Conservation (phyloP, 2,797 vertebrate genomes). For the Gymnocypris eckloni region DNA sequence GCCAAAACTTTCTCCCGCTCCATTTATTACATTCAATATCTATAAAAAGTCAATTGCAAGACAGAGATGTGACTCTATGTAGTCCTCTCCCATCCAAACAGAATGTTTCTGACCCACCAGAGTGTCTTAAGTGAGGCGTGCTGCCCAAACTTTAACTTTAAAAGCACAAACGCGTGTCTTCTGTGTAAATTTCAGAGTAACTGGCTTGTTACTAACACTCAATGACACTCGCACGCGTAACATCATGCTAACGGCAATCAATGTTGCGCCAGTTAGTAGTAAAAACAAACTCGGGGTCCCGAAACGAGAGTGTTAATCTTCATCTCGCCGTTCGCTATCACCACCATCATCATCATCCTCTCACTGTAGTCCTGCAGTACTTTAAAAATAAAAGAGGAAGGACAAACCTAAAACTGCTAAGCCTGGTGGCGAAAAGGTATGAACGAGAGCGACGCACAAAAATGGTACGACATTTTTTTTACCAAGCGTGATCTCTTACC, state of each 20-base stretch:
- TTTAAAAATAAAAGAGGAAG: conserved; percentile 79
- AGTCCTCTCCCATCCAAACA: not conserved
- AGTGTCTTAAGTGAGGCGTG: not conserved
- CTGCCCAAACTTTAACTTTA: conserved; percentile 57
- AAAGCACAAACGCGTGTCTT: conserved; percentile 29
- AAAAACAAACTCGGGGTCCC: conserved; percentile 55
- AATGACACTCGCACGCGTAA: conserved; percentile 5
- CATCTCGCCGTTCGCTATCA: conserved; percentile 75
- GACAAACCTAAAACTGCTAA: conserved; percentile 67
- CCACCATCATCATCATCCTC: conserved; percentile 74
- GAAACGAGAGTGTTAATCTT: conserved; percentile 72
- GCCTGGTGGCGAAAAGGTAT: conserved; percentile 64
- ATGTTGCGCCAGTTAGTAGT: conserved; percentile 20
- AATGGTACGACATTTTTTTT: conserved; percentile 31
- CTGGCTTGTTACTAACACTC: conserved; percentile 14
- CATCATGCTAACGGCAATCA: conserved; percentile 49
- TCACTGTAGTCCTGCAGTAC: conserved; percentile 70
- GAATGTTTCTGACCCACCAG: not conserved
- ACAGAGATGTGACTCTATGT: not conserved
- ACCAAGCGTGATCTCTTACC: conserved; percentile 70
- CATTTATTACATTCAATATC: not conserved
- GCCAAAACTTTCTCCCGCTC: conserved; percentile 26
- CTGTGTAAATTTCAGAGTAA: conserved; percentile 16
- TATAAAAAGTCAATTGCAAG: not conserved
- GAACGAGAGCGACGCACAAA: conserved; percentile 60